Evolutionary conservation across 2,888 invertebrate genomes (phyloP).

Genomic region (Vanessa cardui): DNA sequence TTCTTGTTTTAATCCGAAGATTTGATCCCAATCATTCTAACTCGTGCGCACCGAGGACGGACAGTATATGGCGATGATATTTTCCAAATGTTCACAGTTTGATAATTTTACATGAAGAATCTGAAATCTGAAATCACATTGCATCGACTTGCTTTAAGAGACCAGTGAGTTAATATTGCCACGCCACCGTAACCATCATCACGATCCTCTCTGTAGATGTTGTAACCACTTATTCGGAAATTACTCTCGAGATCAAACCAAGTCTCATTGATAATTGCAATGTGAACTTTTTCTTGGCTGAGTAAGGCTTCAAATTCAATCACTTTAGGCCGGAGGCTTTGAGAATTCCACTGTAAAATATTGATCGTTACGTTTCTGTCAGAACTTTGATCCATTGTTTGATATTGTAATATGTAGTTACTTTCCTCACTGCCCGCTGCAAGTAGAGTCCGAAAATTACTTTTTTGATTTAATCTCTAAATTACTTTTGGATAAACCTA

Average conservation of each 20-base stretch:
- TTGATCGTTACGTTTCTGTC: too few species aligned
- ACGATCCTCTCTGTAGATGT: slow-evolving; percentile 30
- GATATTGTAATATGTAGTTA: too few species aligned
- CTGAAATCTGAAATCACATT: slow-evolving; percentile 16
- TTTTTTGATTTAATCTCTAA: too few species aligned
- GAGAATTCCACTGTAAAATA: too few species aligned
- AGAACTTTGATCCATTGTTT: too few species aligned
- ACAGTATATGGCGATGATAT: slow-evolving; percentile 22
- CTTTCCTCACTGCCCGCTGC: too few species aligned
- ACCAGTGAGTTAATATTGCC: slow-evolving; percentile 30
- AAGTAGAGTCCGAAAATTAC: too few species aligned
- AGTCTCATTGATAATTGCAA: too few species aligned
- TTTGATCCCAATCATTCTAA: slow-evolving; percentile 16
- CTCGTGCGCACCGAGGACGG: slow-evolving; percentile 12
- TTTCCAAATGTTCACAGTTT: slow-evolving; percentile 17
- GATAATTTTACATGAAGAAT: slow-evolving; percentile 11
- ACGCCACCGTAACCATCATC: slow-evolving; percentile 34
- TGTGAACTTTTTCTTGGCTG: background rate
- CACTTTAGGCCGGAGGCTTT: background rate
- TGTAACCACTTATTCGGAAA: slow-evolving; percentile 26
- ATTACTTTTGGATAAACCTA: too few species aligned
- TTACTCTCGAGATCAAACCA: background rate
- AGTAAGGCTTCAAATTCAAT: background rate
- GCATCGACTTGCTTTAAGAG: slow-evolving; percentile 17
- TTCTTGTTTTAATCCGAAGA: slow-evolving; percentile 14